A percentile compares a stretch with the other conserved stretches of the same genome.
Evolutionary conservation across 1,140 invertebrate species (phyloP).

Genomic region (Panulirus ornatus): DNA sequence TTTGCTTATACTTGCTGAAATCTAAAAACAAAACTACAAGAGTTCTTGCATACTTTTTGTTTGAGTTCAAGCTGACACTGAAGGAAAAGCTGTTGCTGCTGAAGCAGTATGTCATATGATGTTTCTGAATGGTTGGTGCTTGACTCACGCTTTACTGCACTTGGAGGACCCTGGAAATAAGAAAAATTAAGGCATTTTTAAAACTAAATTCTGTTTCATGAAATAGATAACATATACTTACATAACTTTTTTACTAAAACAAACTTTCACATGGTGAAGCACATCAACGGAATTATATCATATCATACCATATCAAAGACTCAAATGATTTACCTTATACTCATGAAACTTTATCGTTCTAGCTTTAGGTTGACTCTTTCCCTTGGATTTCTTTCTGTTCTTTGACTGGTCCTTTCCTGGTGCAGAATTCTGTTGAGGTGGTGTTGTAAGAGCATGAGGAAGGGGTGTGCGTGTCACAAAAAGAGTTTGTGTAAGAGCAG

Average conservation of each 20-base stretch:
- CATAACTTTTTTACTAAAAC: too few species aligned
- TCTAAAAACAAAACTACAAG: too few species aligned
- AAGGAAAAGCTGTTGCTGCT: slow-evolving; percentile 94
- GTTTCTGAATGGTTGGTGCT: slow-evolving; percentile 82
- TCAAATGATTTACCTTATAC: slow-evolving; percentile 92
- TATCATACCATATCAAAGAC: too few species aligned
- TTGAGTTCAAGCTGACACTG: slow-evolving; percentile 92
- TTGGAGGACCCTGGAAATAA: slow-evolving; percentile 87
- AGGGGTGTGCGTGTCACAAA: slow-evolving; percentile 70
- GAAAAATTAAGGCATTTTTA: too few species aligned
- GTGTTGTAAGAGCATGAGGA: slow-evolving; percentile 73
- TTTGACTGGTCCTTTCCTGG: slow-evolving; percentile 86
- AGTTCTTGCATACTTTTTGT: slow-evolving; percentile 82
- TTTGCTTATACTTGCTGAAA: too few species aligned
- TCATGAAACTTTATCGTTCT: slow-evolving; percentile 98
- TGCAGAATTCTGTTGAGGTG: slow-evolving; percentile 80
- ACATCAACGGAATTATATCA: too few species aligned
- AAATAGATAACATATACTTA: too few species aligned
- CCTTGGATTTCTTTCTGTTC: slow-evolving; percentile 92
- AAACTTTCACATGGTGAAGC: too few species aligned
- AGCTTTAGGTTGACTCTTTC: slow-evolving; percentile 89
- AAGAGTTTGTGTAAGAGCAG: slow-evolving; percentile 72
- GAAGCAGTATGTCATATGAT: slow-evolving; percentile 93
- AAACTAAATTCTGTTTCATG: too few species aligned
- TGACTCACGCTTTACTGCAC: slow-evolving; percentile 84